These are phyloP conservation scores for Stictocephala bisonia DNA, from an alignment of 2,888 invertebrate species.

Conservation along the genomic window DNA sequence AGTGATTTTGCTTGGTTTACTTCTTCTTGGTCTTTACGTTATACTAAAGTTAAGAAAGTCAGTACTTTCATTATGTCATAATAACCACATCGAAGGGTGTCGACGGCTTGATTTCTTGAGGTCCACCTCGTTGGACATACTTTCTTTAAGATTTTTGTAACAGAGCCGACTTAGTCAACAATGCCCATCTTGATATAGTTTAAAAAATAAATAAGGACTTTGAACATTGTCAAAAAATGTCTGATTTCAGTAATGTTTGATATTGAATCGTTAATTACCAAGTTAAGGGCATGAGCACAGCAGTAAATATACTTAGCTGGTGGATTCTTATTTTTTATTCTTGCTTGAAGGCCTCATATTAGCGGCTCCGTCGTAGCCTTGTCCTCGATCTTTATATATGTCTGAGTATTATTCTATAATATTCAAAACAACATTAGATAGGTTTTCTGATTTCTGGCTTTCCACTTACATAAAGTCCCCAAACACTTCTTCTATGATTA, in stretches of 20 bases:
- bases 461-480: not conserved
- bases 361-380: constrained; percentile 1
- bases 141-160: not conserved
- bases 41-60: no score
- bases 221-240: not conserved
- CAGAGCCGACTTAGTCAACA: not conserved
- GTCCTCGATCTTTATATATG: not conserved
- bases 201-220: not conserved
- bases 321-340: not conserved
- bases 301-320: not conserved
- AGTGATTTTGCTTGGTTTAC: not conserved
- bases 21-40: not conserved
- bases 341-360: constrained; percentile 5
- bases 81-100: constrained; percentile 14
- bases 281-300: constrained; percentile 3
- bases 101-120: constrained; percentile 12
- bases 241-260: not conserved
- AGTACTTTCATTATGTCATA: constrained; percentile 7
- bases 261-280: not conserved
- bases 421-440: not conserved
- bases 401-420: not conserved
- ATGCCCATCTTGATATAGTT: not conserved
- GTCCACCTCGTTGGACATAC: no score
- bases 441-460: not conserved
- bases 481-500: not conserved